Base-by-base conservation (phyloP, 2,888 invertebrate species). In the Eugnorisma glareosa region DNA sequence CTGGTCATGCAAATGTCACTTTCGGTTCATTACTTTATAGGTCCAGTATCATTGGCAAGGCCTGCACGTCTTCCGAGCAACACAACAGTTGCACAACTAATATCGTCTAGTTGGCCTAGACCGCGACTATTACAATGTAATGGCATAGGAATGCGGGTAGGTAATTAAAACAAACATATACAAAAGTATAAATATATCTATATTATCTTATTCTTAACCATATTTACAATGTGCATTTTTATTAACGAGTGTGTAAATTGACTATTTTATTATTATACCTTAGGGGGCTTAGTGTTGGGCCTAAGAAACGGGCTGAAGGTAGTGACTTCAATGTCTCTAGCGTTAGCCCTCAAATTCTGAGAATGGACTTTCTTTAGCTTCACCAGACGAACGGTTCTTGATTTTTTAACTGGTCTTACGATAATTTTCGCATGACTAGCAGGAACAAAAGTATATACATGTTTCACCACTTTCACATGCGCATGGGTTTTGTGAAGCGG, bases 401-500 rank as follows among this genome's bases (percentile, higher is more conserved):
- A 73, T 82, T 90, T 93, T 82, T 90, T 93, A 5, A 94, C 90
- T 21, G 95, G 95, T 79, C 94, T 92, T 10, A 96, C 92, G 43
- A 96, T 92, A 28, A 96, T 93, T 85, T 94, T 96, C 6, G 93
- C 88, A 73, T 89, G 92, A 54, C 89, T 77, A 6, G 92, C 87
- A 40, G 96, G 96, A 73, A 94, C 90, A 81, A 91, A 95, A 1
- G 93, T 91, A 82, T 96, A 95, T 0, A 95, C 83, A 78, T 96
- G 94, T 81, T 93, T 94, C 18, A 93, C 85, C 5, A 93, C 87
- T 83, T 93, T 93, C 28, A 94, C 87, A 13, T 92, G 91, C 37
- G 89, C 88, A 45, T 91, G 91, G 54, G 89, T 89, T 85, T 90
- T 82, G 76, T 91, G 86, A 64, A 93, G 73, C 3, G 95, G 94